Conservation (phyloP, 2,113 vertebrate species). For the Eulacestoma nigropectus region DNA sequence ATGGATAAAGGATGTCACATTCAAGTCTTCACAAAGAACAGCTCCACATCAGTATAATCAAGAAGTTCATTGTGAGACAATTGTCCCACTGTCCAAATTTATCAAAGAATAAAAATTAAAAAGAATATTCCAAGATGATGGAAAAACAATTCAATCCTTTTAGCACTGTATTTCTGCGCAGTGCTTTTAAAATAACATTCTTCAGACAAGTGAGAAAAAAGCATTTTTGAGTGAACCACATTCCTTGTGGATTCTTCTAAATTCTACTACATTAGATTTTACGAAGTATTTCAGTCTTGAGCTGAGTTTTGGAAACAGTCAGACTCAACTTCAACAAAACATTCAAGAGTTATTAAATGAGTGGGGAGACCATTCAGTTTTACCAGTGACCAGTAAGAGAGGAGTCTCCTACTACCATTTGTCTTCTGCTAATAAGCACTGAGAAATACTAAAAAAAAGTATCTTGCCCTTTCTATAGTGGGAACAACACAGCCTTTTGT, state of each 20-base stretch:
- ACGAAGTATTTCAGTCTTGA: not conserved
- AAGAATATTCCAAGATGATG: not conserved
- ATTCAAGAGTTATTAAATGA: not conserved
- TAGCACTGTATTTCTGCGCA: not conserved
- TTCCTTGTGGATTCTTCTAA: not conserved
- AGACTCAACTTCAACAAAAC: not conserved
- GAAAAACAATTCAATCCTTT: not conserved
- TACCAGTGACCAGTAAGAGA: not conserved
- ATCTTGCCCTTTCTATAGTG: not conserved
- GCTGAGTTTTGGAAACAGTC: not conserved
- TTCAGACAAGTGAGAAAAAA: not conserved
- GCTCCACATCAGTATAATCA: not conserved
- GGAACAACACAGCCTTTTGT: not conserved
- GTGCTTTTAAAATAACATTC: not conserved
- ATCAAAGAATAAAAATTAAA: not conserved
- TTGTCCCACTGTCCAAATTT: not conserved
- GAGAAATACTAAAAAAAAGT: not conserved
- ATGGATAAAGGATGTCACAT: not conserved
- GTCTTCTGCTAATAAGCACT: not conserved
- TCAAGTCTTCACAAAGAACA: not conserved
- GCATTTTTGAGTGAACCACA: not conserved
- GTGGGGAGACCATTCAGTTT: not conserved
- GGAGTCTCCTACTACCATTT: not conserved
- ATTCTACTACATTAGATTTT: not conserved
- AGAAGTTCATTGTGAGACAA: not conserved